Percentiles rank a stretch among this genome's conserved stretches.
phyloP scores from a whole-genome alignment of 2,888 invertebrate species.

The Choristoneura rosaceana region DNA sequence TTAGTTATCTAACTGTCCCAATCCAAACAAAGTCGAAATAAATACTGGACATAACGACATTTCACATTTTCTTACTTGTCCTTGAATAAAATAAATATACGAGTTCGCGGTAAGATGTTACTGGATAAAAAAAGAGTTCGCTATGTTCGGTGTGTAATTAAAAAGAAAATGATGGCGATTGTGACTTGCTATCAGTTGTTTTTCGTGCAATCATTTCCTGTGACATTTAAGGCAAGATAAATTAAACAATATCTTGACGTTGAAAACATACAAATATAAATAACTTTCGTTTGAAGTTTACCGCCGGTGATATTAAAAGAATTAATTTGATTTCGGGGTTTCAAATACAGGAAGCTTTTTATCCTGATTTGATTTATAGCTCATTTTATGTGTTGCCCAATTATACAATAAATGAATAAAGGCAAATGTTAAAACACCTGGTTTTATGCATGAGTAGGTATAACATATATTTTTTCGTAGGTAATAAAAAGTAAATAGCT shows the following conservation, averaged over 20 bases:
- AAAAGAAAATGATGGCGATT: conserved; percentile 26
- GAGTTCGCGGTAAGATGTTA: conserved; percentile 24
- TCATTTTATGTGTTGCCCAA: neutral
- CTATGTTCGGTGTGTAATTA: conserved; percentile 30
- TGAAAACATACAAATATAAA: conserved; percentile 14
- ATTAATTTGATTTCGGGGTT: conserved; percentile 15
- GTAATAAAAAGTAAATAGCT: too few relatives aligned
- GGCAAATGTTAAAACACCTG: neutral
- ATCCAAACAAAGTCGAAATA: conserved; percentile 19
- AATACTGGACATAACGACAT: conserved; percentile 30
- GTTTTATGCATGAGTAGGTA: too few relatives aligned
- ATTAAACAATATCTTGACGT: neutral
- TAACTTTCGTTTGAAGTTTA: conserved; percentile 16
- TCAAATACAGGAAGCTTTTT: conserved; percentile 15
- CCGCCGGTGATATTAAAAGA: conserved; percentile 18
- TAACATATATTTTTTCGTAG: too few relatives aligned
- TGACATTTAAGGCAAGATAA: conserved; percentile 27
- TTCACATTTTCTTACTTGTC: conserved; percentile 26
- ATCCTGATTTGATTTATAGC: conserved; percentile 1
- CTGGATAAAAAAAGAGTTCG: conserved; percentile 28
- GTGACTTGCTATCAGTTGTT: conserved; percentile 18
- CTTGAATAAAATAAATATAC: conserved; percentile 25
- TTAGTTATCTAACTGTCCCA: conserved; percentile 23
- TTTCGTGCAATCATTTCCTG: conserved; percentile 12
- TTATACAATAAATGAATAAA: neutral